These are phyloP conservation scores for Mormyrus proboscirostris DNA, from an alignment of 2,797 vertebrate species.

Conservation along the genomic window DNA sequence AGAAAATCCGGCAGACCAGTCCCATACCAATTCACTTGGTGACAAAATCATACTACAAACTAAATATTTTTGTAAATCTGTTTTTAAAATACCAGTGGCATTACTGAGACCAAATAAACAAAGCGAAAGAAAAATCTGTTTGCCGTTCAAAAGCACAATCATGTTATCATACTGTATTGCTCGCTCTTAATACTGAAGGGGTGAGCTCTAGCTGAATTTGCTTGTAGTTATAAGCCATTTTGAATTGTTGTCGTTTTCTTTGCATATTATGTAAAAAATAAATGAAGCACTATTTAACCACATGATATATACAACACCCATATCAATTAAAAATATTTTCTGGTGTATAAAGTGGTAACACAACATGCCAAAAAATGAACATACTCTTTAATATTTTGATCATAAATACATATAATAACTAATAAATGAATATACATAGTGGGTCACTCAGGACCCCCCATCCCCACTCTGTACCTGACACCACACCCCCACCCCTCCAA, in stretches of 20 bases:
- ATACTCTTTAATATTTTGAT: neutral
- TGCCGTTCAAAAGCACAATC: neutral
- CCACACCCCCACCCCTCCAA: too few relatives aligned
- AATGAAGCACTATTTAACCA: neutral
- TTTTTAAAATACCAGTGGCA: neutral
- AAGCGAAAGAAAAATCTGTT: neutral
- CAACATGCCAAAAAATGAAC: neutral
- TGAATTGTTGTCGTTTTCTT: neutral
- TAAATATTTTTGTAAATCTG: neutral
- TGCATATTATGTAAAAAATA: too few relatives aligned
- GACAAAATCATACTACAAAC: neutral
- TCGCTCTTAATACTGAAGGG: too few relatives aligned
- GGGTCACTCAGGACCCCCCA: neutral
- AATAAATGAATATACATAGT: neutral
- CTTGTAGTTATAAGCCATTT: neutral
- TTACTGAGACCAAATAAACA: neutral
- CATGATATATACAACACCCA: neutral
- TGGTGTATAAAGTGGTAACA: neutral
- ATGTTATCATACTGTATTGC: neutral
- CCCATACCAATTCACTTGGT: neutral
- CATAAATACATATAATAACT: neutral
- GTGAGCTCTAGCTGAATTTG: neutral
- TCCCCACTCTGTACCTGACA: neutral
- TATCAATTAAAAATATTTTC: neutral
- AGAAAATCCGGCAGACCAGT: neutral